Evolutionary conservation across 2,113 vertebrate species (phyloP).

Genomic region (Corapipo altera): DNA sequence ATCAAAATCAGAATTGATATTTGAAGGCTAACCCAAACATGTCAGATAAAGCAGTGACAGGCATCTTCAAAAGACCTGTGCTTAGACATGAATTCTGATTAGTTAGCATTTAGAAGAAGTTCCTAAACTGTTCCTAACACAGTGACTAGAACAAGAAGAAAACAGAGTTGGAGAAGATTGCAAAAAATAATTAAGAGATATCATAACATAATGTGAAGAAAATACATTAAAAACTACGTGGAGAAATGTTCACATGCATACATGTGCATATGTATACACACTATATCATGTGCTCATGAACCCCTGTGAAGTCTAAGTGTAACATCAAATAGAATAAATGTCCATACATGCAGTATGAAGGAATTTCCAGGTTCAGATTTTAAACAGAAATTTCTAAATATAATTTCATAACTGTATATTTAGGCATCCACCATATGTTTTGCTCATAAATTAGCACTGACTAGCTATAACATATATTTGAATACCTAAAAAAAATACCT

Average conservation of each 20-base stretch:
- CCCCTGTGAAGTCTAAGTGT: background rate
- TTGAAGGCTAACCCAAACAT: background rate
- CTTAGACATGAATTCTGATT: background rate
- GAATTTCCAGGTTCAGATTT: background rate
- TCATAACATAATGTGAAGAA: background rate
- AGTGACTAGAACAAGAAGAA: background rate
- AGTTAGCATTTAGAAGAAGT: background rate
- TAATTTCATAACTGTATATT: background rate
- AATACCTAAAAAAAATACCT: background rate
- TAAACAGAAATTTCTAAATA: background rate
- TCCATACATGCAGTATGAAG: background rate
- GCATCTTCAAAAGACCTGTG: background rate
- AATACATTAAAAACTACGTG: background rate
- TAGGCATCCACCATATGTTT: background rate
- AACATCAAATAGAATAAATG: background rate
- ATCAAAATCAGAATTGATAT: background rate
- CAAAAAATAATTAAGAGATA: background rate
- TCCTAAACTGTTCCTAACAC: background rate
- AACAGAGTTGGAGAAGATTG: background rate
- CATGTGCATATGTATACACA: background rate
- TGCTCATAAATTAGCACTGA: background rate
- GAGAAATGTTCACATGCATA: background rate
- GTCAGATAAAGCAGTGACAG: background rate
- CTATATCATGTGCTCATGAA: background rate
- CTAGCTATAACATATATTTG: background rate